phyloP scores from a whole-genome alignment of 2,888 invertebrate species.

The Ophraella communa region DNA sequence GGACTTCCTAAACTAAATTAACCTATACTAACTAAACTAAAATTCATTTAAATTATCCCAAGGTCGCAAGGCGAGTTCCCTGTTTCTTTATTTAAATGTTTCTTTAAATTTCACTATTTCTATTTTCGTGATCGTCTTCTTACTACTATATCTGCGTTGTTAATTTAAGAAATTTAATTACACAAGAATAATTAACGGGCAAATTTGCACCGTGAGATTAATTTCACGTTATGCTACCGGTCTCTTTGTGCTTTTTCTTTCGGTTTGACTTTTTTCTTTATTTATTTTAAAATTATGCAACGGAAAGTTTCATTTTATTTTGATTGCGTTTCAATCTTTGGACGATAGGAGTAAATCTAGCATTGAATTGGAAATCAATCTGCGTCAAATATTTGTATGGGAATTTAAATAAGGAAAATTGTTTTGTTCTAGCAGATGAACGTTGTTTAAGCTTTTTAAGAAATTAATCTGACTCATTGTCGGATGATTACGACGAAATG shows the following conservation, averaged over 20 bases:
- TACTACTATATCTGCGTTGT: slow-evolving; percentile 38
- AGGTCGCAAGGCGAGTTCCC: slow-evolving; percentile 37
- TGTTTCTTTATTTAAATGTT: slow-evolving; percentile 1
- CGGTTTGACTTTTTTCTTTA: not conserved
- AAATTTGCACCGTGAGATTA: slow-evolving; percentile 37
- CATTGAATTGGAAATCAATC: no score
- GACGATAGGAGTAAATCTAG: no score
- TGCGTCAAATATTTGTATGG: no score
- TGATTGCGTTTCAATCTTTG: no score
- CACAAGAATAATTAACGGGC: slow-evolving; percentile 40
- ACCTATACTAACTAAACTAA: slow-evolving; percentile 44
- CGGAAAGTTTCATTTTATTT: no score
- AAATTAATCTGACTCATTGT: no score
- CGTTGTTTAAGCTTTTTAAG: no score
- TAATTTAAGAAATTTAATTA: slow-evolving; percentile 47
- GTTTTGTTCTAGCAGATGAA: no score
- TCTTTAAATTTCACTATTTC: slow-evolving; percentile 10
- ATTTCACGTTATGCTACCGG: slow-evolving; percentile 37
- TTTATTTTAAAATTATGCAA: no score
- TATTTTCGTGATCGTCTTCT: slow-evolving; percentile 33
- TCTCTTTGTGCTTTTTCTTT: slow-evolving; percentile 22
- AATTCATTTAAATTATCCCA: slow-evolving; percentile 49
- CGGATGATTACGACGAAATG: no score
- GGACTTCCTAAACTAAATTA: no score
- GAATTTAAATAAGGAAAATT: no score